A percentile compares a stretch with the other conserved stretches of the same genome.
Evolutionary conservation across 2,888 invertebrate genomes (phyloP).

Genomic region (Hirtodrosophila histrioides): DNA sequence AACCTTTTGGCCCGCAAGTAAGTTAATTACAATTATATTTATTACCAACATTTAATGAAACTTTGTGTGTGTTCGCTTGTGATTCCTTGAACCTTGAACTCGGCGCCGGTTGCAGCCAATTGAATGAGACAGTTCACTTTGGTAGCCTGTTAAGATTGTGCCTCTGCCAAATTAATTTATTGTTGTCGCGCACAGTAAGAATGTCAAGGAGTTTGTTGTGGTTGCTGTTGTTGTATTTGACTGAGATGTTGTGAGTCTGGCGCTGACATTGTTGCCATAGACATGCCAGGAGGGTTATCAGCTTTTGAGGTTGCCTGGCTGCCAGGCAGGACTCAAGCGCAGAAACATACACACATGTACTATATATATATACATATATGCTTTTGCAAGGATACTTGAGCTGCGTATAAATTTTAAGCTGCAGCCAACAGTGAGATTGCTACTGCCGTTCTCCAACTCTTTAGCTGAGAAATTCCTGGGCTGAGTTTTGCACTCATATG

Average conservation of each 20-base stretch:
- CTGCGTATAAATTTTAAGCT: conserved; percentile 48
- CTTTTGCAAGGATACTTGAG: conserved; percentile 31
- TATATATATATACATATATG: neutral
- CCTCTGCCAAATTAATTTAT: conserved; percentile 52
- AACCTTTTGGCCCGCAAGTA: conserved; percentile 16
- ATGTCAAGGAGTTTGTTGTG: conserved; percentile 33
- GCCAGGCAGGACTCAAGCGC: conserved; percentile 8
- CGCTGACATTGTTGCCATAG: conserved; percentile 49
- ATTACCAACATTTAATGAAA: neutral
- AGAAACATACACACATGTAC: neutral
- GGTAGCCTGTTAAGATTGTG: neutral
- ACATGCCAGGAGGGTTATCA: conserved; percentile 48
- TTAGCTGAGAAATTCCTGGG: conserved; percentile 8
- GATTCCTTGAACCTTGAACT: conserved; percentile 47
- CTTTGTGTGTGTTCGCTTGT: conserved; percentile 20
- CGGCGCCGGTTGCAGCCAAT: conserved; percentile 14
- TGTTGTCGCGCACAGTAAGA: conserved; percentile 32
- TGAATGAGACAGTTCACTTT: conserved; percentile 10
- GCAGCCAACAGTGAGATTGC: conserved; percentile 1
- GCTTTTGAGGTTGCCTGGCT: conserved; percentile 26
- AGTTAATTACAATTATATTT: conserved; percentile 51
- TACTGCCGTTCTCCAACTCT: conserved; percentile 15
- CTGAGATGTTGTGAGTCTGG: conserved; percentile 25
- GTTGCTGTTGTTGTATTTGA: conserved; percentile 6
- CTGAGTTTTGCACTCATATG: conserved; percentile 27